These are phyloP conservation scores for Lithophane leautieri DNA, from an alignment of 2,888 invertebrate species.

Conservation along the genomic window DNA sequence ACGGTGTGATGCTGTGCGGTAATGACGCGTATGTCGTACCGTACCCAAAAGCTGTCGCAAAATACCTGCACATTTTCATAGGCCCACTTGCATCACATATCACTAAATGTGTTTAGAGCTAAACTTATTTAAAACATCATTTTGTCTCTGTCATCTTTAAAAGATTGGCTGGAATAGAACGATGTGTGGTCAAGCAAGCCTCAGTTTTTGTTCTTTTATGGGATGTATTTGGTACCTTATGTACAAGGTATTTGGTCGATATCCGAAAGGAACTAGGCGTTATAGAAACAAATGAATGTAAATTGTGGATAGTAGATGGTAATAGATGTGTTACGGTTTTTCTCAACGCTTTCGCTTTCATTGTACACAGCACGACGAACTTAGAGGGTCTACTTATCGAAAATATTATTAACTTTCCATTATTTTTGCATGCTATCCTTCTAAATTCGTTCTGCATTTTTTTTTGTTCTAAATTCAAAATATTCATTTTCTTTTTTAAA, in stretches of 20 bases:
- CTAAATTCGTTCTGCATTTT: constrained; percentile 32
- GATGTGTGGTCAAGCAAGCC: background rate
- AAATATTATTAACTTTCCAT: background rate
- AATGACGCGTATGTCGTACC: background rate
- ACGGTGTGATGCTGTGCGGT: constrained; percentile 1
- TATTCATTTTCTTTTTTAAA: constrained; percentile 22
- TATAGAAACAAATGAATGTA: constrained; percentile 43
- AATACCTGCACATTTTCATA: background rate
- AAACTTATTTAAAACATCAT: background rate
- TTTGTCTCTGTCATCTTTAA: background rate
- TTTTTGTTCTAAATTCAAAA: background rate
- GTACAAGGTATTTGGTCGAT: background rate
- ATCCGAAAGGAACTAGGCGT: constrained; percentile 16
- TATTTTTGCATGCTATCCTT: background rate
- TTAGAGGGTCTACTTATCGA: constrained; percentile 19
- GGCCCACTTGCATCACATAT: background rate
- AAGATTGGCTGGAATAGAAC: background rate
- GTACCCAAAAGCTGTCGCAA: background rate
- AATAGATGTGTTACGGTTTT: constrained; percentile 31
- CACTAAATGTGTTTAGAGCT: background rate
- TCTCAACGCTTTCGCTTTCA: constrained; percentile 51
- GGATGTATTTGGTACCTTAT: too few relatives aligned
- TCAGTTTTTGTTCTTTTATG: background rate
- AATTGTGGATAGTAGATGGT: constrained; percentile 42
- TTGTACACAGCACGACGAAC: constrained; percentile 39